A percentile compares a stretch with the other conserved stretches of the same genome.
Conservation (phyloP, 2,113 vertebrate genomes). For the Hyaena hyaena region DNA sequence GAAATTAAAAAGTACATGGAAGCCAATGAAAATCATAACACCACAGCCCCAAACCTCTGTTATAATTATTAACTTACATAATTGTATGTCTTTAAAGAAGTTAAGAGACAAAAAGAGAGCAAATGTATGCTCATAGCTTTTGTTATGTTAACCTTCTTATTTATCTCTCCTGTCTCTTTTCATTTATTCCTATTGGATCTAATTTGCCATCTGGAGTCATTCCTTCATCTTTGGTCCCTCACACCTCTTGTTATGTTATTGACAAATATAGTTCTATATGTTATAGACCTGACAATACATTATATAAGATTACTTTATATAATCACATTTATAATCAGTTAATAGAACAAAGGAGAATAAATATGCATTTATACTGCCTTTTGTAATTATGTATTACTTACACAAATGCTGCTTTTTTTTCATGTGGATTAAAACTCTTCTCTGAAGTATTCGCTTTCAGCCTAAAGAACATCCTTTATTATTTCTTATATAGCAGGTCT, state of each 20-base stretch:
- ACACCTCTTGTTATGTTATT: not conserved
- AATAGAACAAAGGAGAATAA: not conserved
- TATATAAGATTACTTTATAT: not conserved
- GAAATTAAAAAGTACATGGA: too few species aligned
- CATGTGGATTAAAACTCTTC: not conserved
- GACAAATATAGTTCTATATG: not conserved
- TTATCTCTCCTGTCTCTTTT: not conserved
- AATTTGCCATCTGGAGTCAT: not conserved
- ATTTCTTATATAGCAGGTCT: not conserved
- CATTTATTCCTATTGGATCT: not conserved
- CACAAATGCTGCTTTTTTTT: not conserved
- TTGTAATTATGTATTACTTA: not conserved
- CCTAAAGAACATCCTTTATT: not conserved
- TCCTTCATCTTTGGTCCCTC: not conserved
- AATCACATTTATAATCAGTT: not conserved
- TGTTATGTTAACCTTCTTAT: not conserved
- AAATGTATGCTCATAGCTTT: not conserved
- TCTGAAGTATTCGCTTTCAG: not conserved
- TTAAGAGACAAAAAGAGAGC: not conserved
- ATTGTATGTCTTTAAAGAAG: not conserved
- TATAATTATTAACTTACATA: not conserved
- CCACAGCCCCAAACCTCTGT: not conserved
- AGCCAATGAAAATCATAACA: too few species aligned
- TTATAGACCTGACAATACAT: not conserved
- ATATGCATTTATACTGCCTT: not conserved